Percentiles rank a stretch among this genome's conserved stretches.
These are phyloP conservation scores for Erythrolamprus reginae DNA, from an alignment of 2,113 vertebrate genomes.

Conservation along the genomic window DNA sequence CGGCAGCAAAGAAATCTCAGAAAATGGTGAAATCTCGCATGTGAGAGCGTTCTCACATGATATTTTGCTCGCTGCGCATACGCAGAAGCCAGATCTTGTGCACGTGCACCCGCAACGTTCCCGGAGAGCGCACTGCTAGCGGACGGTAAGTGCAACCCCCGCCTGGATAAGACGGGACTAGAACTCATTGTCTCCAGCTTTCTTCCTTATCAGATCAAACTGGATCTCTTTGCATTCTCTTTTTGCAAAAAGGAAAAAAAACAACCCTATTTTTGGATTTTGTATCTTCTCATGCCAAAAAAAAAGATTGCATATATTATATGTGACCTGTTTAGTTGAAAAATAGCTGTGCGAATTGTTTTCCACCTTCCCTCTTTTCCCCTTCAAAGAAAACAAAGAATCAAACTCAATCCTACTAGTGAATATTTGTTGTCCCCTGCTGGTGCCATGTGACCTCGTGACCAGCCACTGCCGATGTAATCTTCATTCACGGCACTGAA, in stretches of 20 bases:
- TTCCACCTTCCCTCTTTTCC: not conserved
- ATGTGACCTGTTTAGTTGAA: conserved; percentile 10
- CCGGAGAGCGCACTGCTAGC: too few relatives aligned
- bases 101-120: too few relatives aligned
- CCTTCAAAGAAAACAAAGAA: not conserved
- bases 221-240: not conserved
- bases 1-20: too few relatives aligned
- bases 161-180: not conserved
- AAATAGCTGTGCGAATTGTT: conserved; percentile 21
- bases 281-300: not conserved
- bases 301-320: not conserved
- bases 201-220: not conserved
- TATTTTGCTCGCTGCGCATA: too few relatives aligned
- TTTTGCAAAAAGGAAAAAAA: not conserved
- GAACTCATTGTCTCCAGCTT: not conserved
- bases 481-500: conserved; percentile 82
- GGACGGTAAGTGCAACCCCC: too few relatives aligned
- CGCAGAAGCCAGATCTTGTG: too few relatives aligned
- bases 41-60: too few relatives aligned
- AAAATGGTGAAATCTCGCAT: too few relatives aligned
- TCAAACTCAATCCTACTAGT: conserved; percentile 56
- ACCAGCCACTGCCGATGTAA: conserved; percentile 82
- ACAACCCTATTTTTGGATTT: not conserved
- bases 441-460: conserved; percentile 84
- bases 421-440: conserved; percentile 83